Conservation (phyloP, 2,113 vertebrate species). For the Mungos mungo region DNA sequence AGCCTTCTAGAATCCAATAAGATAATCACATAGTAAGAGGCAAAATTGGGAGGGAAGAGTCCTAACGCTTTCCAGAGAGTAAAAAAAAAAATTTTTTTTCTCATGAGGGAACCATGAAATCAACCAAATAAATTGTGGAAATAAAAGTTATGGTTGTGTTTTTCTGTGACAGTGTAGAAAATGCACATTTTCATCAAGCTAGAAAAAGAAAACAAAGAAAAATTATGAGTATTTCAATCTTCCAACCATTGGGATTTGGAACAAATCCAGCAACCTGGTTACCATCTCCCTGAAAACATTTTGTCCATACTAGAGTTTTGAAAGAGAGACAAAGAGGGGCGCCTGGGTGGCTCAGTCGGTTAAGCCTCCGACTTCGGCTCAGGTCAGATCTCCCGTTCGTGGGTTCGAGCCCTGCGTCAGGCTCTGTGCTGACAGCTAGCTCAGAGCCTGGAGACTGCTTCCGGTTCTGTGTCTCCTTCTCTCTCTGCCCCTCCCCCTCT, state of each 20-base stretch:
- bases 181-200: not conserved
- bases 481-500: too few relatives aligned
- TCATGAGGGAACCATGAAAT: not conserved
- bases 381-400: too few relatives aligned
- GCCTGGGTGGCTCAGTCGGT: too few relatives aligned
- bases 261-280: not conserved
- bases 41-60: not conserved
- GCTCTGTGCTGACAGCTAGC: too few relatives aligned
- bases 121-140: constrained; percentile 36
- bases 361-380: too few relatives aligned
- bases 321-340: constrained; percentile 24
- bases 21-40: not conserved
- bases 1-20: not conserved
- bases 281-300: not conserved
- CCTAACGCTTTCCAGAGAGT: not conserved
- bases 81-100: not conserved
- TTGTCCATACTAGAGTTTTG: not conserved
- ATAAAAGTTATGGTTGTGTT: not conserved
- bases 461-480: too few relatives aligned
- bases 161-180: constrained; percentile 14
- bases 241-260: too few relatives aligned
- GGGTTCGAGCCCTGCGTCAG: too few relatives aligned
- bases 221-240: not conserved
- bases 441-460: too few relatives aligned
- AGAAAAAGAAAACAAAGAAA: constrained; percentile 32